Evolutionary conservation across 2,888 invertebrate species (phyloP), one percentile per base, ranked within the genome.

Genomic region (Willowsia nigromaculata): DNA sequence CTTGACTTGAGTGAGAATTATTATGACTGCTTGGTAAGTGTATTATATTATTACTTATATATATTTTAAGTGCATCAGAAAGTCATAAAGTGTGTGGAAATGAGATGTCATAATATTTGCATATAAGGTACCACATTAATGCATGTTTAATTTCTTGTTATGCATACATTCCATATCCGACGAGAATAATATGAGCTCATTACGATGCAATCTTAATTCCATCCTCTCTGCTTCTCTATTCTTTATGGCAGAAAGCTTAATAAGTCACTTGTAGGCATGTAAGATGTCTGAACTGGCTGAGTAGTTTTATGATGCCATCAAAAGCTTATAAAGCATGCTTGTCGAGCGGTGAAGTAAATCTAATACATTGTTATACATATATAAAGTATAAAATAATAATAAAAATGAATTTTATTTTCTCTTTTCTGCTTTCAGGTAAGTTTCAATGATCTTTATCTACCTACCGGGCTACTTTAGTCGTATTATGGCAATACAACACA

Each of bases 121-220:
- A 83, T 83, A 83, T 68, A 68, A 83, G 82, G 82, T 83, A 40
- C 40, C 56, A 43, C 50, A 65, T 83, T 83, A 83, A 65, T 68
- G 82, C 68, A 47, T 68, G 82, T 65, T 83, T 83, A 83, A 83
- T 83, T 83, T 68, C 68, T 83, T 83, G 82, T 83, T 83, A 47
- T 83, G 65, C 68, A 47, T 68, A 83, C 82, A 65, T 68, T 65
- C 47, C 47, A 65, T 68, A 22, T 9, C 13, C 65, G 30, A 65
- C 59, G 43, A 81, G 27, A 80, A 59, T 59, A 81, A 62, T 40
- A 81, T 81, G 81, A 43, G 37, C 62, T 81, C 81, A 62, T 81
- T 81, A 62, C 59, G 43, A 81, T 81, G 59, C 62, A 81, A 62
- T 76, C 62, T 81, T 80, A 40, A 33, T 37, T 37, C 56, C 80